These are phyloP conservation scores for Gryon sp. DNA, from an alignment of 1,140 invertebrate genomes.

Conservation along the genomic window DNA sequence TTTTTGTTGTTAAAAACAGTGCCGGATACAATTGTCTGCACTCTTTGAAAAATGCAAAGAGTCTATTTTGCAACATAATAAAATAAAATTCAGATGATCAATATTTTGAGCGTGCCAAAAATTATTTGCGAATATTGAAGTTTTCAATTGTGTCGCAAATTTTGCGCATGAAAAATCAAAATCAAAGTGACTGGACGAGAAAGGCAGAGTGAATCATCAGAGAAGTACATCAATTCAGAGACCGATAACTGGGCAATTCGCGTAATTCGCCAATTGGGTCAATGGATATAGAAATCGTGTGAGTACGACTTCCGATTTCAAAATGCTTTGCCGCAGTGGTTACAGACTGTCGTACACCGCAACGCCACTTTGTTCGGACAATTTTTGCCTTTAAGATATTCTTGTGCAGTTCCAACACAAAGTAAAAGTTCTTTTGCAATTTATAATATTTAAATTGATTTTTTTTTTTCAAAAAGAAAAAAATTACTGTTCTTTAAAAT, in stretches of 20 bases:
- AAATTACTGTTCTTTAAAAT: too few species aligned
- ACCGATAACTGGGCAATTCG: slow-evolving; percentile 44
- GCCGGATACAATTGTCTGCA: too few species aligned
- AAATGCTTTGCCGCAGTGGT: slow-evolving; percentile 48
- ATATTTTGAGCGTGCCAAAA: background rate
- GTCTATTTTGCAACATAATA: too few species aligned
- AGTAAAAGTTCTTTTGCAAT: too few species aligned
- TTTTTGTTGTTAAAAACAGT: too few species aligned
- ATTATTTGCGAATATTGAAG: background rate
- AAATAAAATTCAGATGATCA: too few species aligned
- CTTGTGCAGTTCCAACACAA: too few species aligned
- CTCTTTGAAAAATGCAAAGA: too few species aligned
- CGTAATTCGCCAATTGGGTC: slow-evolving; percentile 60
- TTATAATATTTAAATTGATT: too few species aligned
- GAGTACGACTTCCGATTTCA: slow-evolving; percentile 51
- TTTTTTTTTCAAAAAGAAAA: too few species aligned
- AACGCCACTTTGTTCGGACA: slow-evolving; percentile 24
- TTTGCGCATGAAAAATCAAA: slow-evolving; percentile 16
- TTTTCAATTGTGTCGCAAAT: background rate
- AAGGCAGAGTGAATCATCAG: slow-evolving; percentile 13
- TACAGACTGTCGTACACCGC: slow-evolving; percentile 44
- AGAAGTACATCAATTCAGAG: slow-evolving; percentile 34
- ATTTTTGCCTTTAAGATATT: slow-evolving; percentile 19
- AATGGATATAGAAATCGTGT: slow-evolving; percentile 55
- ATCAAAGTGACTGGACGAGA: slow-evolving; percentile 2